phyloP scores from a whole-genome alignment of 2,888 invertebrate species.

The Homarus gammarus region DNA sequence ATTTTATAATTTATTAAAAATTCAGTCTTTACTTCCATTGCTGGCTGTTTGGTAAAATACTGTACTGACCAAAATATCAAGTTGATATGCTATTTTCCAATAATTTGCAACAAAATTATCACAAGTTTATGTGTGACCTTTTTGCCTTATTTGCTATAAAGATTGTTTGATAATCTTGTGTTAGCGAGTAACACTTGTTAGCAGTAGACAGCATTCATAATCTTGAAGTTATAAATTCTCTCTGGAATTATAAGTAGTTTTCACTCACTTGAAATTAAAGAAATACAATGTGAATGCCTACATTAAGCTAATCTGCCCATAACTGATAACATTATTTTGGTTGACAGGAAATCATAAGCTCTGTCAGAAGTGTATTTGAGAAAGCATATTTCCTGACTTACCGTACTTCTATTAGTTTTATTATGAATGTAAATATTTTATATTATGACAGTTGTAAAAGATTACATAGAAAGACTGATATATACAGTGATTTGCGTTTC shows the following conservation, averaged over 20 bases:
- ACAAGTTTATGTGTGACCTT: constrained; percentile 34
- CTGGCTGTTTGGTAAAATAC: not conserved
- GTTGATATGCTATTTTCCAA: not conserved
- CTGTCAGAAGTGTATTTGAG: constrained; percentile 19
- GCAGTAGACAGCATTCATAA: constrained; percentile 6
- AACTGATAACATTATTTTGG: constrained; percentile 1
- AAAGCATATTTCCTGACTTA: constrained; percentile 19
- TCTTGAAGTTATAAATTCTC: not conserved
- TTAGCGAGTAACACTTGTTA: not conserved
- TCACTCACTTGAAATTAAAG: not conserved
- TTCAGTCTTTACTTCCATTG: not conserved
- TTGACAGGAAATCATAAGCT: constrained; percentile 15
- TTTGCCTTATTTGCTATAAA: constrained; percentile 13
- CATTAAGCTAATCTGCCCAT: not conserved
- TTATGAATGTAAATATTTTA: constrained; percentile 55
- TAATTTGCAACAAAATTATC: not conserved
- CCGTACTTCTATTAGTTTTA: constrained; percentile 24
- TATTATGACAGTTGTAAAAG: constrained; percentile 38
- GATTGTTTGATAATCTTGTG: constrained; percentile 28
- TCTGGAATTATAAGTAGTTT: not conserved
- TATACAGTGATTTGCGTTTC: constrained; percentile 25
- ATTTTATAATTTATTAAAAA: constrained; percentile 3
- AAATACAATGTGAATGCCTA: constrained; percentile 2
- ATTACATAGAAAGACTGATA: constrained; percentile 23
- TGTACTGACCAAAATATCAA: not conserved